Percentiles rank a stretch among this genome's conserved stretches.
Conservation (phyloP, 2,797 vertebrate species). For the Etheostoma nigrum region DNA sequence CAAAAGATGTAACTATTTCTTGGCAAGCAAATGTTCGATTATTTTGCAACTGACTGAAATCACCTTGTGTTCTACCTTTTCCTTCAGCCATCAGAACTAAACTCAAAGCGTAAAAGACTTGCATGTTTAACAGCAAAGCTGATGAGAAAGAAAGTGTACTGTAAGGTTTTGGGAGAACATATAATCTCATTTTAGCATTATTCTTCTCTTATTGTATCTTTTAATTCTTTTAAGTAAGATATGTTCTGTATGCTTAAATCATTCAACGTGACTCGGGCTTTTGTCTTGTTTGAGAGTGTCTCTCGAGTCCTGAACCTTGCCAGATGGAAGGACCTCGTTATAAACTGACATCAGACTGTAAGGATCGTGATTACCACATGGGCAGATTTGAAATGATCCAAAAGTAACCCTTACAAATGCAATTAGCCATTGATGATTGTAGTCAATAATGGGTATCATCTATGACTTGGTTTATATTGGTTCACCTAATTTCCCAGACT, state of each 20-base stretch:
- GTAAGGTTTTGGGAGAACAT: no score
- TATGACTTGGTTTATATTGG: not conserved
- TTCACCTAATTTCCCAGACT: not conserved
- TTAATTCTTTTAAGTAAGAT: not conserved
- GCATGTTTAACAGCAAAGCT: no score
- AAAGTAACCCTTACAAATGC: slow-evolving; percentile 40
- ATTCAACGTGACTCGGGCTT: slow-evolving; percentile 11
- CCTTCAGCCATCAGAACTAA: not conserved
- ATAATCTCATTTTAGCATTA: not conserved
- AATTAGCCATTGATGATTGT: slow-evolving; percentile 5
- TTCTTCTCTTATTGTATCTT: not conserved
- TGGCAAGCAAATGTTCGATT: not conserved
- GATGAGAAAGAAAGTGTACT: no score
- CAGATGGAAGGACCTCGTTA: slow-evolving; percentile 54
- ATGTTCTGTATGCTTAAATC: slow-evolving; percentile 4
- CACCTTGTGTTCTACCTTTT: not conserved
- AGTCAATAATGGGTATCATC: not conserved
- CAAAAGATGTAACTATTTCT: no score
- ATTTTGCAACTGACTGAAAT: not conserved
- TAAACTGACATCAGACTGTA: slow-evolving; percentile 56
- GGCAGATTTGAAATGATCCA: slow-evolving; percentile 56
- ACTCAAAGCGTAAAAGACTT: not conserved
- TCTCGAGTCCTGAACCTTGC: slow-evolving; percentile 28
- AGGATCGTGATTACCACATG: slow-evolving; percentile 47
- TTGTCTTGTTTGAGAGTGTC: slow-evolving; percentile 9